phyloP scores from a whole-genome alignment of 1,140 invertebrate genomes.

The Lordiphosa clarofinis region DNA sequence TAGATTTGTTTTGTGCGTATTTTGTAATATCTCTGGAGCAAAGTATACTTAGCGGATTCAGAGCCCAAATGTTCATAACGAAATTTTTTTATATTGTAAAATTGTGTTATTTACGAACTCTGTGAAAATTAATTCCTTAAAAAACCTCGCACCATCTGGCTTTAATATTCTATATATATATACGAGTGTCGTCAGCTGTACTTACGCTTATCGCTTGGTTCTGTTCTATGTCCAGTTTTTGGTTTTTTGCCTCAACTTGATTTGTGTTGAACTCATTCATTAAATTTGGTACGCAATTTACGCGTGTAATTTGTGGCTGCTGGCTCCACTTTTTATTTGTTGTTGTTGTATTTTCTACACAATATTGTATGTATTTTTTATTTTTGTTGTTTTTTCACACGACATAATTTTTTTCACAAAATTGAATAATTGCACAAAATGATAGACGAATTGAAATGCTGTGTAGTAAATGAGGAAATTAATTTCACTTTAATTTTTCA shows the following conservation, averaged over 20 bases:
- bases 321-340: constrained; percentile 6
- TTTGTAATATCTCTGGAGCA: too few relatives aligned
- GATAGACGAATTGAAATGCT: constrained; percentile 56
- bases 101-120: too few relatives aligned
- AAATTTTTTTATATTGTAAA: too few relatives aligned
- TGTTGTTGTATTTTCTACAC: too few relatives aligned
- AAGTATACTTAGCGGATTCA: too few relatives aligned
- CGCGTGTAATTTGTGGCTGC: constrained; percentile 62
- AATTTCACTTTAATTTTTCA: too few relatives aligned
- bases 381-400: constrained; percentile 57
- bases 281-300: constrained; percentile 70
- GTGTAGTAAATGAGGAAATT: background rate
- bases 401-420: constrained; percentile 48
- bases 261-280: constrained; percentile 54
- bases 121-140: too few relatives aligned
- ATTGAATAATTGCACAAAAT: constrained; percentile 60
- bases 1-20: too few relatives aligned
- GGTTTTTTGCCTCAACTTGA: constrained; percentile 30
- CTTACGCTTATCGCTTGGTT: constrained; percentile 55
- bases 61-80: too few relatives aligned
- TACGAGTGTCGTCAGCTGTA: constrained; percentile 26
- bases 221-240: constrained; percentile 18
- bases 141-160: too few relatives aligned
- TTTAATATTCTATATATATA: background rate
- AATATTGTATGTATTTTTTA: constrained; percentile 12